Evolutionary conservation across 2,888 invertebrate genomes (phyloP).

Genomic region (Lepidochitona cinerea): DNA sequence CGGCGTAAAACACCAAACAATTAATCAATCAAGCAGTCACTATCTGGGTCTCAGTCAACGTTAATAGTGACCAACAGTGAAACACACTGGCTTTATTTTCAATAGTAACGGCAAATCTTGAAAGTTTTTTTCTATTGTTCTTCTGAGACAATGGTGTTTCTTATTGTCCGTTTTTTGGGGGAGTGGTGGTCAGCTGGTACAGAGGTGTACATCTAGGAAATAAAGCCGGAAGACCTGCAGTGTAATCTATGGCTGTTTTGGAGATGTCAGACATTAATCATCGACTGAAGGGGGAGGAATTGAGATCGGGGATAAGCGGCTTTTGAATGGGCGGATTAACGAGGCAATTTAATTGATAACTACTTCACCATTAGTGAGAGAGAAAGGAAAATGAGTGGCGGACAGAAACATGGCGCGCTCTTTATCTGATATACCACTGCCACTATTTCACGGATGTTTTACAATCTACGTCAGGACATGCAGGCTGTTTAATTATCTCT

Average conservation of each 20-base stretch:
- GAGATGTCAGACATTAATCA: background rate
- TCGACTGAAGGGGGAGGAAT: background rate
- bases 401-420: background rate
- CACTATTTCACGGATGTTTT: constrained; percentile 2
- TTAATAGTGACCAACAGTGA: too few relatives aligned
- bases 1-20: too few relatives aligned
- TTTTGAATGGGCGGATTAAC: background rate
- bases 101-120: too few relatives aligned
- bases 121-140: too few relatives aligned
- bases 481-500: too few relatives aligned
- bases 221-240: background rate
- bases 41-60: too few relatives aligned
- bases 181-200: too few relatives aligned
- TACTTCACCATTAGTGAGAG: background rate
- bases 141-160: too few relatives aligned
- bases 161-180: too few relatives aligned
- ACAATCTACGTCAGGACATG: background rate
- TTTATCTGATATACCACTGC: background rate
- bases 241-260: background rate
- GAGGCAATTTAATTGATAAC: constrained; percentile 6
- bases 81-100: too few relatives aligned
- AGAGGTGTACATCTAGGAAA: too few relatives aligned
- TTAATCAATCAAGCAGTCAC: too few relatives aligned
- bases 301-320: background rate
- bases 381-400: background rate